Evolutionary conservation across 2,797 vertebrate species (phyloP), one percentile per base, ranked within the genome.

Genomic region (Artibeus lituratus): DNA sequence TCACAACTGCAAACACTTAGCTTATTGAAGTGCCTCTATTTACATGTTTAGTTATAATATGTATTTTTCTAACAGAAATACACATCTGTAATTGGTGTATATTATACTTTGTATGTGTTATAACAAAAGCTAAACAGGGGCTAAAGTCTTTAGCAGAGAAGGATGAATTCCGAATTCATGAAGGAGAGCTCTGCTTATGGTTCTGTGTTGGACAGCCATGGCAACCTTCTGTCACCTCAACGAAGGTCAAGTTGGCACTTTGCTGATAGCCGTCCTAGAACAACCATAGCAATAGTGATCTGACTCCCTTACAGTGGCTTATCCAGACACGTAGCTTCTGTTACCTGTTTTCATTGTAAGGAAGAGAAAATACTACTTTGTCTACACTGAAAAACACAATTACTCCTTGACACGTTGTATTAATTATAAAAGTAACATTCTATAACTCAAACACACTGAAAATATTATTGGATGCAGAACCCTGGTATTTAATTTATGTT

Each of bases 21-120:
- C 96, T 98, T 96, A 98, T 98, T 98, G 93, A 98, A 97, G 37
- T 98, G 76, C 97, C 97, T 98, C 97, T 98, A 89, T 98, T 98
- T 97, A 95, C 96, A 97, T 73, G 94, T 96, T 98, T 98, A 97
- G 92, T 97, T 98, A 92, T 96, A 98, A 96, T 98, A 98, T 96
- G 86, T 98, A 96, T 98, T 98, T 97, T 98, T 97, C 97, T 97
- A 97, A 98, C 93, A 91, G 95, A 96, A 98, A 96, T 97, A 95
- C 97, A 96, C 76, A 39, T 97, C 97, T 97, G 96, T 96, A 96
- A 95, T 55, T 94, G 97, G 95, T 98, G 95, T 98, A 97, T 97
- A 96, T 97, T 97, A 96, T 96, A 91, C 96, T 97, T 97, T 95
- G 97, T 98, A 87, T 97, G 59, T 93, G 91, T 98, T 91, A 90